Evolutionary conservation across 2,888 invertebrate species (phyloP), one percentile per base, ranked within the genome.

Genomic region (Tortrix viridana): DNA sequence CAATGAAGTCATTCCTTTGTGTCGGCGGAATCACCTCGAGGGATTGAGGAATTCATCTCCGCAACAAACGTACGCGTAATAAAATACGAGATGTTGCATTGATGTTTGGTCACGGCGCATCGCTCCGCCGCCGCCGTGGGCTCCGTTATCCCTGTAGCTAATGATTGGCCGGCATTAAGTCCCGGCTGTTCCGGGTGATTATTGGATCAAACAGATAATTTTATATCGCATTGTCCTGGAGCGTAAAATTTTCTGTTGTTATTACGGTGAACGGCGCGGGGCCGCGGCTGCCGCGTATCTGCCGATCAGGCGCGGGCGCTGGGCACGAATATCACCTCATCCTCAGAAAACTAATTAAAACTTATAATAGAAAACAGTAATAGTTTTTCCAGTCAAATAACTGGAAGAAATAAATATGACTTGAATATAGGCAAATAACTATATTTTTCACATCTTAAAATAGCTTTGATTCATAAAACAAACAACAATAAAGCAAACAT

Each of bases 181-280:
- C 88, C 81, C 81, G 88, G 79, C 89, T 85, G 90, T 89, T 88
- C 88, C 84, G 84, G 89, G 89, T 90, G 91, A 92, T 92, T 91
- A 92, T 91, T 92, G 92, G 92, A 89, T 91, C 92, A 90, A 91
- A 89, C 91, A 89, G 92, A 91, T 92, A 91, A 92, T 92, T 92
- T 91, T 89, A 91, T 89, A 89, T 90, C 86, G 90, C 86, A 92
- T 91, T 92, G 92, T 92, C 92, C 92, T 78, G 89, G 88, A 92
- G 92, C 91, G 91, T 89, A 90, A 91, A 88, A 89, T 89, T 88
- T 86, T 85, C 90, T 86, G 90, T 89, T 88, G 90, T 89, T 89
- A 91, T 88, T 88, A 86, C 86, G 81, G 85, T 73, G 74, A 82
- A 84, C 82, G 82, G 69, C 60, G 59, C 52, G 59, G 22, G 60